Percentiles rank a stretch among this genome's conserved stretches.
Evolutionary conservation across 2,113 vertebrate genomes (phyloP).

Genomic region (Ariopsis seemanni): DNA sequence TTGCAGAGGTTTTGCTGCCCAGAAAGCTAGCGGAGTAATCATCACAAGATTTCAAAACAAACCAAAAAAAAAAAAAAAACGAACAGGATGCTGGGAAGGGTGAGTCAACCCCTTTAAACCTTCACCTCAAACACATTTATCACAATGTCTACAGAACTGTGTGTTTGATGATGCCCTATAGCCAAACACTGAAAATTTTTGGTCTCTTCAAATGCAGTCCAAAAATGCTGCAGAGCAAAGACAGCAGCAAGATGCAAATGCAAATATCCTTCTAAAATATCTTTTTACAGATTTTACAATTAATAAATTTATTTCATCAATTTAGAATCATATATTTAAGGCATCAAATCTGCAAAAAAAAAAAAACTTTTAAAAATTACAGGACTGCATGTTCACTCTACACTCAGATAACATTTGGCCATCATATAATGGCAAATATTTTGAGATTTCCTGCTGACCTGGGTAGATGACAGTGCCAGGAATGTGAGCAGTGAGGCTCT

Average conservation of each 20-base stretch:
- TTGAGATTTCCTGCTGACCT: slow-evolving; percentile 57
- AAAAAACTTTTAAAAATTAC: not conserved
- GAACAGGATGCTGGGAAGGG: too few species aligned
- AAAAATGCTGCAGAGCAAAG: not conserved
- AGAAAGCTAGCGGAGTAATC: too few species aligned
- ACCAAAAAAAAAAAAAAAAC: too few species aligned
- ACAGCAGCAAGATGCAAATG: not conserved
- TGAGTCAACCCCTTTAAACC: not conserved
- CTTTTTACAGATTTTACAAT: not conserved
- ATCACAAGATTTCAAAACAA: too few species aligned
- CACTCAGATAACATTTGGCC: not conserved
- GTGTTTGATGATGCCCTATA: not conserved
- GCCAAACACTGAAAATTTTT: not conserved
- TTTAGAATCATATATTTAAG: not conserved
- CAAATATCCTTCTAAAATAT: not conserved
- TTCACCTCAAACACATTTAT: not conserved
- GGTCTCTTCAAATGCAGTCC: not conserved
- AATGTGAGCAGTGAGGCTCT: slow-evolving; percentile 71
- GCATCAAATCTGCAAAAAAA: not conserved
- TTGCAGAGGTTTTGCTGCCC: too few species aligned
- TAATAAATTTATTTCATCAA: not conserved
- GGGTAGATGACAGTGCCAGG: slow-evolving; percentile 57
- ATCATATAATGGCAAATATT: not conserved
- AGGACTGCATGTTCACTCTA: not conserved
- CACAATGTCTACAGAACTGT: not conserved